These are phyloP conservation scores for Nematostella vectensis DNA, from an alignment of 92 coral and sea anemone species.

Conservation along the genomic window DNA sequence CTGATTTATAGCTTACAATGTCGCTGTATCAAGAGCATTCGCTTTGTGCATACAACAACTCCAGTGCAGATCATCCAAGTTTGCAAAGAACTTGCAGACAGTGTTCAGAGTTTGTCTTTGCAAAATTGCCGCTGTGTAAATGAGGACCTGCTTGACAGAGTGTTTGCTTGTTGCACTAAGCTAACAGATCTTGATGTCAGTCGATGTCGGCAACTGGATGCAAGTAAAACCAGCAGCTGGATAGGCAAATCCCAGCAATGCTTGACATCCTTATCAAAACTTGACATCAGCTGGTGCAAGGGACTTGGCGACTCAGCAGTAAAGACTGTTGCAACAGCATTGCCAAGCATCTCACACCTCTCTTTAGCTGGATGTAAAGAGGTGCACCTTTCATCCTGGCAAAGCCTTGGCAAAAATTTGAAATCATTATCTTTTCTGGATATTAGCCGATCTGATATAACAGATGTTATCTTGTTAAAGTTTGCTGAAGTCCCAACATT, in stretches of 20 bases:
- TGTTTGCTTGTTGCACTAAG: conserved; percentile 30
- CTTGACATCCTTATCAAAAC: conserved; percentile 19
- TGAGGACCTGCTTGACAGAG: conserved; percentile 18
- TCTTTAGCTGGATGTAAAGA: conserved; percentile 70
- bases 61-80: conserved; percentile 62
- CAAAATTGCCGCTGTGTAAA: conserved; percentile 64
- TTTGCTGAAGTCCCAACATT: conserved; percentile 55
- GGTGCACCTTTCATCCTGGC: conserved; percentile 45
- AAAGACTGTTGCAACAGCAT: conserved; percentile 27
- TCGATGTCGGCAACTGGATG: conserved; percentile 69
- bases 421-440: conserved; percentile 40
- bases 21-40: conserved; percentile 49
- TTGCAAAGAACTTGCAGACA: conserved; percentile 53
- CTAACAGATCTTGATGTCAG: conserved; percentile 42
- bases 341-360: conserved; percentile 31
- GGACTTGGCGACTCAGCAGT: conserved; percentile 60
- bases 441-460: conserved; percentile 72
- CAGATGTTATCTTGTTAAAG: conserved; percentile 55
- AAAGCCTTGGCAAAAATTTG: conserved; percentile 30
- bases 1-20: conserved; percentile 63
- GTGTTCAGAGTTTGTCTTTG: conserved; percentile 33
- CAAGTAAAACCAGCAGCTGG: conserved; percentile 47
- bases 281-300: conserved; percentile 58
- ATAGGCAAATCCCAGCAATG: conserved; percentile 11
- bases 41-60: conserved; percentile 39